A percentile compares a stretch with the other conserved stretches of the same genome.
These are phyloP conservation scores for Drosophila oshimai DNA, from an alignment of 1,140 invertebrate species.

Conservation along the genomic window DNA sequence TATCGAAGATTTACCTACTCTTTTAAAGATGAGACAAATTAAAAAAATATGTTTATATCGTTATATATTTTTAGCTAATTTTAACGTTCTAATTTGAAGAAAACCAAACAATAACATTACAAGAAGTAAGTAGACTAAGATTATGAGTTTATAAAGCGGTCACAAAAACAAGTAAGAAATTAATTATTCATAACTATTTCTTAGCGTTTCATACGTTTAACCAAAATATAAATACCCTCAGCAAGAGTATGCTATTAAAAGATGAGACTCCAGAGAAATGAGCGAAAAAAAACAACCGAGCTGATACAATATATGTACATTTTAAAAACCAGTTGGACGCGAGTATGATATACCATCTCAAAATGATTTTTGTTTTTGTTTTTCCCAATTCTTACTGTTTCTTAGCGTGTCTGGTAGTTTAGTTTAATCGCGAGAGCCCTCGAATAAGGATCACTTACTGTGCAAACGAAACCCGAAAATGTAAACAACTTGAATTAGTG, in stretches of 20 bases:
- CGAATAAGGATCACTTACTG: slow-evolving; percentile 30
- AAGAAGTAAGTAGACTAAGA: not conserved
- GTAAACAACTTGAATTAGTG: not conserved
- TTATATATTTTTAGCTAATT: too few relatives aligned
- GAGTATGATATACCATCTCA: slow-evolving; percentile 6
- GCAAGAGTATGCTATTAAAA: not conserved
- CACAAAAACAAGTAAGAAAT: too few relatives aligned
- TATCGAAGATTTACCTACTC: not conserved
- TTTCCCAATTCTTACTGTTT: slow-evolving; percentile 4
- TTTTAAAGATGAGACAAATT: too few relatives aligned
- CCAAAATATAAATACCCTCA: not conserved
- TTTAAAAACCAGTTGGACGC: slow-evolving; percentile 45
- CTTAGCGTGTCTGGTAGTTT: not conserved
- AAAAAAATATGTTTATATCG: too few relatives aligned
- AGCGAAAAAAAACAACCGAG: slow-evolving; percentile 8
- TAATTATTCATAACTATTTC: not conserved
- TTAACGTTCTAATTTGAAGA: too few relatives aligned
- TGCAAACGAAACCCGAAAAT: slow-evolving; percentile 9
- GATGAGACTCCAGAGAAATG: slow-evolving; percentile 23
- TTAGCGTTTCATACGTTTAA: not conserved
- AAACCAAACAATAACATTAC: not conserved
- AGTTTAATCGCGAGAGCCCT: slow-evolving; percentile 36
- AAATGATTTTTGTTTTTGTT: slow-evolving; percentile 16
- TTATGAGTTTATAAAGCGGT: not conserved
- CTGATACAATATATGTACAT: slow-evolving; percentile 18